Percentiles rank a stretch among this genome's conserved stretches.
Conservation (phyloP, 2,113 vertebrate species). For the Tyrannus savana region DNA sequence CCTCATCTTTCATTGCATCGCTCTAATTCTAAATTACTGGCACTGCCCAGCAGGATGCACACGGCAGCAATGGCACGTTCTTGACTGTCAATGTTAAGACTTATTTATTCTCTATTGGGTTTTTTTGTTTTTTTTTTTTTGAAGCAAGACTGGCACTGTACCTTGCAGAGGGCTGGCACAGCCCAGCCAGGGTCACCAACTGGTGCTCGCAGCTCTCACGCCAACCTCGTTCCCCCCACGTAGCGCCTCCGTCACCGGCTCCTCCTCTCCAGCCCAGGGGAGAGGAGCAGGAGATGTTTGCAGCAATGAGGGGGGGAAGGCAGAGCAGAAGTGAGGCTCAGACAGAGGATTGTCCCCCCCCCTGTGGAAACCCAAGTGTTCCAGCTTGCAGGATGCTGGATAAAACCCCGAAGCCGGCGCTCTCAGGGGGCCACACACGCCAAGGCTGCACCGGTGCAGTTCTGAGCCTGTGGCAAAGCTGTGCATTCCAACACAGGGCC, state of each 20-base stretch:
- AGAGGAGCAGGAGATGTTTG: background rate
- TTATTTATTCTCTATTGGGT: conserved; percentile 51
- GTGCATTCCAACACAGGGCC: background rate
- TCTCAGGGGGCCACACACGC: background rate
- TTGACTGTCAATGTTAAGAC: conserved; percentile 65
- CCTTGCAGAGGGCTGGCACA: background rate
- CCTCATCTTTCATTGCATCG: conserved; percentile 72
- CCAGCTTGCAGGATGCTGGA: background rate
- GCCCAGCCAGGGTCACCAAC: background rate
- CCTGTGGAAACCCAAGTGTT: background rate
- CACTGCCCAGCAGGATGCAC: conserved; percentile 70
- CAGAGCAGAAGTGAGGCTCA: background rate
- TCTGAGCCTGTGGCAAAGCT: background rate
- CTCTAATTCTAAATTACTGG: conserved; percentile 72
- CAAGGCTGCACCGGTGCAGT: background rate
- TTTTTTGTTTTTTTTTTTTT: conserved; percentile 15
- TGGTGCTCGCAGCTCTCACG: background rate
- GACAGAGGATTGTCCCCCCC: background rate
- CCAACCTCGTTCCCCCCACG: background rate
- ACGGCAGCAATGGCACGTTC: conserved; percentile 71
- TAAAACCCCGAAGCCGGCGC: fast-evolving
- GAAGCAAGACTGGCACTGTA: conserved; percentile 36
- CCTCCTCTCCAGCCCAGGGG: background rate
- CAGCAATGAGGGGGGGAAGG: background rate
- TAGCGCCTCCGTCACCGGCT: background rate